Base-by-base conservation (phyloP, 2,113 vertebrate genomes). In the Daboia siamensis region DNA sequence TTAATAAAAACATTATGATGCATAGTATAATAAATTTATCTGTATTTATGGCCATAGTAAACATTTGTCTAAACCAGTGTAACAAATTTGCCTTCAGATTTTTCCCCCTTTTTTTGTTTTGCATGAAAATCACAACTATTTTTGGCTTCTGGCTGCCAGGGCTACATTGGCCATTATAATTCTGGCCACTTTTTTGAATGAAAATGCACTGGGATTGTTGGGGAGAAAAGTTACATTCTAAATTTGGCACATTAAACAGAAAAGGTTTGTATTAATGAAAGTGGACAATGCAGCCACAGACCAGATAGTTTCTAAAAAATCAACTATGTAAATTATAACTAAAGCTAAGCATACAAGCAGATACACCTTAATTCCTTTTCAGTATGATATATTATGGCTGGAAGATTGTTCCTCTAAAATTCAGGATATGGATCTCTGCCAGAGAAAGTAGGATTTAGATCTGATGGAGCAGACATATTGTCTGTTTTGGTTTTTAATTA, bases 371-470 rank as follows among this genome's bases (percentile, higher is more conserved):
- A 80, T 48, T 39, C 48, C 26, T 92, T 80, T 21, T n/a, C 15
- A 57, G 39, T 89, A 57, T 54, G 54, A 21, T 89, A 51, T 21
- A 51, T 89, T 89, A 89, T 57, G 24, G 15, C 23, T 88, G 21
- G 87, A 20, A 84, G 69, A 92, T 13, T 89, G n/a, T 80, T 89
- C 20, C 21, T 92, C 44, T 89, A 85, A 57, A 13, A 61, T 92
- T 95, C 94, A 94, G 89, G 95, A 86, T 59, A 24, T 96, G 95
- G 93, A 95, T 95, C 93, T 95, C 91, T 92, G 90, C 95, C 95
- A 94, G 95, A 93, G 94, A 93, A 93, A 94, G 90, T 95, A 95
- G 91, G 89, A 46, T 9, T 93, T 93, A 94, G 93, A 91, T 89
- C 90, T 93, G 92, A 89, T 15, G 91, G 96, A 95, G 93, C 93